phyloP scores from a whole-genome alignment of 2,797 vertebrate species.

The Mormyrops boulengeri region DNA sequence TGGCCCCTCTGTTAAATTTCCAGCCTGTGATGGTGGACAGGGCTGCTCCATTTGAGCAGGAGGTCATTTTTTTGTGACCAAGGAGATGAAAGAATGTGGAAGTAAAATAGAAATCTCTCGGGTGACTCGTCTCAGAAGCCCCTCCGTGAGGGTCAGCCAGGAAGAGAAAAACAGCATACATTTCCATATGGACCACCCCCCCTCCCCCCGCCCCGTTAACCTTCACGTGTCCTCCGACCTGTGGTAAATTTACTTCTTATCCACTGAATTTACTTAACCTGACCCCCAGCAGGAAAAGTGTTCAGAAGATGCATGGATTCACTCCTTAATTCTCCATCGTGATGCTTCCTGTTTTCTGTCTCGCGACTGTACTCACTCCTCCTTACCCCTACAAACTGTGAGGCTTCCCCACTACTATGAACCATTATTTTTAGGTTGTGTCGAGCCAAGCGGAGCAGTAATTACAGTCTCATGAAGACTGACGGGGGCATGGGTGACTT shows the following conservation, averaged over 20 bases:
- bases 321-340: not conserved
- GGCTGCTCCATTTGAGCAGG: not conserved
- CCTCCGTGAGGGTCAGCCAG: not conserved
- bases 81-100: not conserved
- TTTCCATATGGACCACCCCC: not conserved
- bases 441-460: not conserved
- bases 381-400: not conserved
- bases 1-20: not conserved
- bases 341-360: not conserved
- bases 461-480: not conserved
- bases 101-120: not conserved
- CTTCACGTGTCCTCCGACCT: not conserved
- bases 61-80: not conserved
- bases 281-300: not conserved
- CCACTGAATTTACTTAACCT: not conserved
- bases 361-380: not conserved
- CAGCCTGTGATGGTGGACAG: not conserved
- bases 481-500: not conserved
- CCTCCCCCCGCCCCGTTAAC: not conserved
- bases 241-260: not conserved
- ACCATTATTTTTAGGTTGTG: not conserved
- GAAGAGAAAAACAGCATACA: not conserved
- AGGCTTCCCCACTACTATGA: not conserved
- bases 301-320: not conserved
- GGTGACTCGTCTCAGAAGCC: not conserved